Evolutionary conservation across 92 coral and sea anemone genomes (phyloP).

Genomic region (Porites rus): DNA sequence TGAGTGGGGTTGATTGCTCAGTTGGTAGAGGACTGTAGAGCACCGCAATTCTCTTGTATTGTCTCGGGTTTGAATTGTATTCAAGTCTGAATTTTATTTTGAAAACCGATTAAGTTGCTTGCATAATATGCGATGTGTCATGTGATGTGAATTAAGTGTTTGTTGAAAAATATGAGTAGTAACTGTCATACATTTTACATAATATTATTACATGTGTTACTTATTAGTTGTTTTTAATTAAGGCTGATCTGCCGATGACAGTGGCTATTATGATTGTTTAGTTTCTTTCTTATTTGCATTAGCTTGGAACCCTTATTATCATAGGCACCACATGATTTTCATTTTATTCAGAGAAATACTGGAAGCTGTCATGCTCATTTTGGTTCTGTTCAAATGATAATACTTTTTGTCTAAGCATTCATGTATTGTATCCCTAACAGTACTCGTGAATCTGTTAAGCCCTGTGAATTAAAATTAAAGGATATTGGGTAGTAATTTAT

Average conservation of each 20-base stretch:
- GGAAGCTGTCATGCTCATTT: constrained; percentile 24
- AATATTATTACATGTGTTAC: constrained; percentile 14
- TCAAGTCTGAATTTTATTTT: constrained; percentile 29
- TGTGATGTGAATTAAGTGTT: constrained; percentile 23
- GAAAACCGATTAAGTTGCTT: constrained; percentile 31
- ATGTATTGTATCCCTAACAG: constrained; percentile 25
- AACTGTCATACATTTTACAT: constrained; percentile 13
- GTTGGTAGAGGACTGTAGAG: constrained; percentile 28
- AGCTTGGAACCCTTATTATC: constrained; percentile 20
- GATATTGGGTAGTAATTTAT: constrained; percentile 11
- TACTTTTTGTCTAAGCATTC: constrained; percentile 22
- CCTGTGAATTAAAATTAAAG: constrained; percentile 19
- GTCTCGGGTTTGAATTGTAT: constrained; percentile 15
- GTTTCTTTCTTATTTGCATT: constrained; percentile 21
- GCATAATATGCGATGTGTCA: constrained; percentile 24
- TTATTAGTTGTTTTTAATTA: constrained; percentile 18
- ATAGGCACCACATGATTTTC: constrained; percentile 28
- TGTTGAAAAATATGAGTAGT: constrained; percentile 15
- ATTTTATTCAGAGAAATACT: constrained; percentile 22
- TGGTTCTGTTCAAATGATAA: constrained; percentile 19
- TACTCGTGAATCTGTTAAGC: constrained; percentile 12
- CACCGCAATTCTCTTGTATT: constrained; percentile 17
- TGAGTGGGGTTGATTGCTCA: constrained; percentile 9
- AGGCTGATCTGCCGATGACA: constrained; percentile 19
- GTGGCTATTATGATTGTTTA: constrained; percentile 22